Percentiles rank a stretch among this genome's conserved stretches.
These are phyloP conservation scores for Andricus curvator DNA, from an alignment of 2,888 invertebrate genomes.

Conservation along the genomic window DNA sequence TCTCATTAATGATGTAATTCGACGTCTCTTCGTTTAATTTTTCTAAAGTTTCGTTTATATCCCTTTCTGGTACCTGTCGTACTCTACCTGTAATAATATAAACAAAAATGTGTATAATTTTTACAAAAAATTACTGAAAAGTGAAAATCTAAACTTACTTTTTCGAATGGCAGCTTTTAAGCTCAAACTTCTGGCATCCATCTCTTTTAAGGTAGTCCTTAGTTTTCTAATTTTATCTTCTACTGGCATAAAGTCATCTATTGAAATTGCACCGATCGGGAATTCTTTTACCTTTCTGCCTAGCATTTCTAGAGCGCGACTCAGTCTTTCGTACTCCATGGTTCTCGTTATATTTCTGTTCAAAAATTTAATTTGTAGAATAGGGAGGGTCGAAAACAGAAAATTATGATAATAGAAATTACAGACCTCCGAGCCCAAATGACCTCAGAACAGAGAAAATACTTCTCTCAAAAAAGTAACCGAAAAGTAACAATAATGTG, in stretches of 20 bases:
- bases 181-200: conserved; percentile 57
- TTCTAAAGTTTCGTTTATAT: conserved; percentile 38
- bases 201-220: conserved; percentile 50
- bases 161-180: conserved; percentile 51
- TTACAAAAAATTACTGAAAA: background rate
- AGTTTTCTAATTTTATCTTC: conserved; percentile 59
- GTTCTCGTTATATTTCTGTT: conserved; percentile 24
- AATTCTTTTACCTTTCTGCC: conserved; percentile 55
- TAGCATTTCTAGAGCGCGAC: conserved; percentile 45
- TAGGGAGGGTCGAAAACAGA: too few species aligned
- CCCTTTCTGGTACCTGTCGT: background rate
- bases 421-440: too few species aligned
- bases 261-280: conserved; percentile 57
- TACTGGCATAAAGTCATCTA: conserved; percentile 60
- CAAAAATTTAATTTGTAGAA: background rate
- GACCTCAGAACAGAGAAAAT: too few species aligned
- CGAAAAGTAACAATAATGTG: too few species aligned
- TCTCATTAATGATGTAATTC: conserved; percentile 50
- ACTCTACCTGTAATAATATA: background rate
- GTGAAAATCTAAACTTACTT: conserved; percentile 50
- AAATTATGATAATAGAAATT: too few species aligned
- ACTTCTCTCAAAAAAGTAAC: too few species aligned
- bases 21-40: conserved; percentile 51
- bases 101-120: too few species aligned
- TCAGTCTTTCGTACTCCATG: conserved; percentile 50